A percentile compares a stretch with the other conserved stretches of the same genome.
Evolutionary conservation across 2,113 vertebrate genomes (phyloP).

Genomic region (Elaphurus davidianus): DNA sequence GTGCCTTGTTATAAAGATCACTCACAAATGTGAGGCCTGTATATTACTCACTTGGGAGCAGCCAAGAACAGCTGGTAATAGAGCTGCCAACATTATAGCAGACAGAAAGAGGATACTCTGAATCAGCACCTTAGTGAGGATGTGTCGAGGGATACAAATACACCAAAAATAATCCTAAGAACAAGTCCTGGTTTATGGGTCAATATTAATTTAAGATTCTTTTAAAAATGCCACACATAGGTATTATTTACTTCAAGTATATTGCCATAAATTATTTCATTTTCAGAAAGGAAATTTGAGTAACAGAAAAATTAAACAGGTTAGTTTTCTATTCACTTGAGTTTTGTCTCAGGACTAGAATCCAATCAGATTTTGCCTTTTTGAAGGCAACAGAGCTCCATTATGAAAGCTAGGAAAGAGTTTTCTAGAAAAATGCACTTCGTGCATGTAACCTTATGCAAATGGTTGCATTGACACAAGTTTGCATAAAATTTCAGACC

Average conservation of each 20-base stretch:
- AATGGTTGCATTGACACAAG: background rate
- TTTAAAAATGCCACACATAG: background rate
- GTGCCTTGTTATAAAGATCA: background rate
- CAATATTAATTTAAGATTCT: background rate
- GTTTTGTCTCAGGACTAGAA: slow-evolving; percentile 16
- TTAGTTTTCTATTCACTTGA: background rate
- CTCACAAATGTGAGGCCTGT: background rate
- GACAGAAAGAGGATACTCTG: background rate
- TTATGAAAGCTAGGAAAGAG: background rate
- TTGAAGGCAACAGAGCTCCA: background rate
- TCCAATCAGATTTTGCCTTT: background rate
- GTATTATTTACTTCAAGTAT: background rate
- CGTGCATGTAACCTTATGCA: background rate
- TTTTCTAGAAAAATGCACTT: background rate
- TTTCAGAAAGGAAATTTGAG: background rate
- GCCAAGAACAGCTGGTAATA: background rate
- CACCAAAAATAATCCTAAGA: background rate
- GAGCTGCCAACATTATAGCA: background rate
- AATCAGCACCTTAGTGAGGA: background rate
- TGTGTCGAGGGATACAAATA: background rate
- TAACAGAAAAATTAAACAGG: background rate
- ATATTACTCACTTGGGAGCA: background rate
- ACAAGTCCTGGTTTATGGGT: background rate
- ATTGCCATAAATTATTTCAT: background rate
- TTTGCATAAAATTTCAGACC: background rate